Percentiles rank a stretch among this genome's conserved stretches.
Conservation (phyloP, 2,888 invertebrate species). For the Agriopis marginaria region DNA sequence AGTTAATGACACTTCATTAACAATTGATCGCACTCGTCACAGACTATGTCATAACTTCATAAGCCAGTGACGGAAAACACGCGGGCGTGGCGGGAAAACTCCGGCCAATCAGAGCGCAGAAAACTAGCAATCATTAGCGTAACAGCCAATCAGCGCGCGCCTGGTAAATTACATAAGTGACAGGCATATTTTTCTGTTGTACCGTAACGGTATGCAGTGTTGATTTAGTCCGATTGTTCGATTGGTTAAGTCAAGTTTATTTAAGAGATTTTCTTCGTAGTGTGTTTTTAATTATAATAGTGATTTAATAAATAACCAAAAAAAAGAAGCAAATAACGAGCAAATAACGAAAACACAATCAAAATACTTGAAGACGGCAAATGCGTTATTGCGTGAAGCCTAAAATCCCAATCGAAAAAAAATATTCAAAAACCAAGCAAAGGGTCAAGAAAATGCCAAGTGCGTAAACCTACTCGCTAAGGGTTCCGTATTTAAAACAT, state of each 20-base stretch:
- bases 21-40: constrained; percentile 72
- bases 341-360: no score
- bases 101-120: constrained; percentile 65
- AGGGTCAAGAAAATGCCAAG: no score
- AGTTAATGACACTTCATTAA: constrained; percentile 77
- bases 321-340: not conserved
- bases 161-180: constrained; percentile 52
- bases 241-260: constrained; percentile 38
- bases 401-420: no score
- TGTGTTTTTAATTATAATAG: not conserved
- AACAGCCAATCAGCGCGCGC: constrained; percentile 64
- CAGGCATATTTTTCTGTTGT: constrained; percentile 50
- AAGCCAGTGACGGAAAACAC: constrained; percentile 66
- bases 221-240: constrained; percentile 47
- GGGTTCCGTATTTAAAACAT: no score
- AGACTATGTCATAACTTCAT: constrained; percentile 52
- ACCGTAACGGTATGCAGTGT: constrained; percentile 51
- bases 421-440: no score
- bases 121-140: constrained; percentile 56
- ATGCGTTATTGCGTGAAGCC: no score
- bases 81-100: constrained; percentile 63
- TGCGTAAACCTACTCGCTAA: no score
- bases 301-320: not conserved
- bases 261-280: constrained; percentile 18
- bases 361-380: no score